Conservation (phyloP, 35 echinoderm and acorn worm genomes). For the Patiria miniata region DNA sequence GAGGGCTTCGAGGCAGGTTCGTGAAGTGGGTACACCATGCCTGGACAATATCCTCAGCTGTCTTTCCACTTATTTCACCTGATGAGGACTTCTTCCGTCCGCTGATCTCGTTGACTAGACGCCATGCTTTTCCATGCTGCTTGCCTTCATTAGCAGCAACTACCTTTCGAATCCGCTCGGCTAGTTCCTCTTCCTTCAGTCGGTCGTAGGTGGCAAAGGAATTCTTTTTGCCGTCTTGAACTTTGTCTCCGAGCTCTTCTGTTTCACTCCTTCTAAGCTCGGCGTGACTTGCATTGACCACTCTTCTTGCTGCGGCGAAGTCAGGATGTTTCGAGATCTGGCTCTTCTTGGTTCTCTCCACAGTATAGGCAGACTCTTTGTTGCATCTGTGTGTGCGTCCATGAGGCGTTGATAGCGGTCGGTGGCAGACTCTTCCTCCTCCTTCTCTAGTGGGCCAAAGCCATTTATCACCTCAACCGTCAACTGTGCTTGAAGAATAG, state of each 20-base stretch:
- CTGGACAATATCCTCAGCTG: background rate
- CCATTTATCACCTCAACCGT: background rate
- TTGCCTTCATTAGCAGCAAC: background rate
- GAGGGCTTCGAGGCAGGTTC: background rate
- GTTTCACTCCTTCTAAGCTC: no score
- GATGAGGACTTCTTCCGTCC: background rate
- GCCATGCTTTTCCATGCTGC: background rate
- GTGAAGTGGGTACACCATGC: conserved; percentile 30
- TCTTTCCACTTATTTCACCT: conserved; percentile 3
- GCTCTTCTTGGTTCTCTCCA: background rate
- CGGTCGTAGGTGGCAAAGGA: background rate
- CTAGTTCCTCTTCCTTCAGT: background rate
- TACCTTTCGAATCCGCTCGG: background rate
- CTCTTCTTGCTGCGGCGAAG: background rate
- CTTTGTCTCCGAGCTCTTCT: background rate
- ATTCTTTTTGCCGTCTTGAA: background rate
- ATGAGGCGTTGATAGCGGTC: background rate
- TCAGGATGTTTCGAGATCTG: background rate
- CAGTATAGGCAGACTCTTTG: background rate
- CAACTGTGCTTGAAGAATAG: background rate
- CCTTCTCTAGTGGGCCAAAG: background rate
- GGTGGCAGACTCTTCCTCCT: background rate
- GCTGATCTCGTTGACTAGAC: background rate
- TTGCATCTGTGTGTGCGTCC: background rate
- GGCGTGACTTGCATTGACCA: background rate